Evolutionary conservation across 2,113 vertebrate genomes (phyloP).

Genomic region (Platysteira castanea): DNA sequence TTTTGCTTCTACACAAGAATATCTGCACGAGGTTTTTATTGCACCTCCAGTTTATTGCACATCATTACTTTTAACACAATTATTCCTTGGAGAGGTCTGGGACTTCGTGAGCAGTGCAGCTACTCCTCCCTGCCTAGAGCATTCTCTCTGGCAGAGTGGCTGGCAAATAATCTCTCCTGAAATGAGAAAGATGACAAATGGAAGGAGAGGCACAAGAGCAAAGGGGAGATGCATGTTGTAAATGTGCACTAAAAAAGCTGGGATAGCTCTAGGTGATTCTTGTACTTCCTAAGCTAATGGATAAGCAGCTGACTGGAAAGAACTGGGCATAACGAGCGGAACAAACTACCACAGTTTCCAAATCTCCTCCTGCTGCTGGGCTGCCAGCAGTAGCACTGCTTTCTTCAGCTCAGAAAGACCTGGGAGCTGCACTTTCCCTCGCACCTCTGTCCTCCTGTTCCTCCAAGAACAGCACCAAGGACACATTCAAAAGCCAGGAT

Average conservation of each 20-base stretch:
- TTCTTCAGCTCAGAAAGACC: background rate
- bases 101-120: background rate
- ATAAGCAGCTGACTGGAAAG: slow-evolving; percentile 40
- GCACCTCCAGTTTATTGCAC: background rate
- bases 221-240: background rate
- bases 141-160: background rate
- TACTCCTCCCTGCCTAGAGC: background rate
- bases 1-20: background rate
- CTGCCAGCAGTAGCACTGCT: background rate
- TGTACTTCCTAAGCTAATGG: slow-evolving; percentile 31
- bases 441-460: background rate
- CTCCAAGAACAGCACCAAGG: background rate
- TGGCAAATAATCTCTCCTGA: background rate
- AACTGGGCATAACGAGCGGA: slow-evolving; percentile 6
- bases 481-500: background rate
- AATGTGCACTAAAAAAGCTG: background rate
- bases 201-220: background rate
- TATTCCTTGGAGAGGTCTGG: background rate
- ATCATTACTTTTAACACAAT: background rate
- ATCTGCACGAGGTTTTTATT: background rate
- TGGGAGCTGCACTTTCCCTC: background rate
- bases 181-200: background rate
- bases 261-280: slow-evolving; percentile 8
- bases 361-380: background rate
- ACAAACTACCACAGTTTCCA: slow-evolving; percentile 17